These are phyloP conservation scores for Polypedilum pembai DNA, from an alignment of 1,140 invertebrate genomes.

Conservation along the genomic window DNA sequence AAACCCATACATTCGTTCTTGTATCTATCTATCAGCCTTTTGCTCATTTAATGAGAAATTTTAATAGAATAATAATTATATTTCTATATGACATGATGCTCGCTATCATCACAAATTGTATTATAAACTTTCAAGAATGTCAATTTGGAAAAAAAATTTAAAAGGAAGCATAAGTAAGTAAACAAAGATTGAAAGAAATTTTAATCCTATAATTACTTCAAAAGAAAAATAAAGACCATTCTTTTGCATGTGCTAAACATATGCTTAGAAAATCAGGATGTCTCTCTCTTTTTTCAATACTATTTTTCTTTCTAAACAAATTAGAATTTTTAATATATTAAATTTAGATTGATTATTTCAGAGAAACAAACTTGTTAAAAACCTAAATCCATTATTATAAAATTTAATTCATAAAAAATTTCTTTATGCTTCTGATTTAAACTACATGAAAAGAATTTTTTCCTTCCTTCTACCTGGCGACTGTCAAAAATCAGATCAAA, in stretches of 20 bases:
- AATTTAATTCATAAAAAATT: background rate
- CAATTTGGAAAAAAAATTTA: background rate
- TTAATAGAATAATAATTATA: too few relatives aligned
- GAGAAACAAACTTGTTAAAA: background rate
- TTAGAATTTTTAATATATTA: slow-evolving; percentile 8
- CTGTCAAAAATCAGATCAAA: slow-evolving; percentile 26
- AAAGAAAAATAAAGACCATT: background rate
- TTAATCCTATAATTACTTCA: slow-evolving; percentile 16
- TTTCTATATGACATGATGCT: background rate
- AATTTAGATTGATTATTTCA: background rate
- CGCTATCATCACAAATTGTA: background rate
- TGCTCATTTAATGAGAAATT: too few relatives aligned
- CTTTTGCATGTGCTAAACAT: background rate
- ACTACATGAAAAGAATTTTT: background rate
- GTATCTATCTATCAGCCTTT: background rate
- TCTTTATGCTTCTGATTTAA: background rate
- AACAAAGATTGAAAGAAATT: background rate
- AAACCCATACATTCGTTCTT: background rate
- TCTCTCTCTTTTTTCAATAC: background rate
- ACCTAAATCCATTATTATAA: background rate
- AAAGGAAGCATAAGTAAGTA: background rate
- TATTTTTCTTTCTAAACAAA: background rate
- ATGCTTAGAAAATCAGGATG: background rate
- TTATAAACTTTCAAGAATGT: background rate
- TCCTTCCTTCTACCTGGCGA: background rate